These are phyloP conservation scores for Fistularia tabacaria DNA, from an alignment of 2,797 vertebrate species.

Conservation along the genomic window DNA sequence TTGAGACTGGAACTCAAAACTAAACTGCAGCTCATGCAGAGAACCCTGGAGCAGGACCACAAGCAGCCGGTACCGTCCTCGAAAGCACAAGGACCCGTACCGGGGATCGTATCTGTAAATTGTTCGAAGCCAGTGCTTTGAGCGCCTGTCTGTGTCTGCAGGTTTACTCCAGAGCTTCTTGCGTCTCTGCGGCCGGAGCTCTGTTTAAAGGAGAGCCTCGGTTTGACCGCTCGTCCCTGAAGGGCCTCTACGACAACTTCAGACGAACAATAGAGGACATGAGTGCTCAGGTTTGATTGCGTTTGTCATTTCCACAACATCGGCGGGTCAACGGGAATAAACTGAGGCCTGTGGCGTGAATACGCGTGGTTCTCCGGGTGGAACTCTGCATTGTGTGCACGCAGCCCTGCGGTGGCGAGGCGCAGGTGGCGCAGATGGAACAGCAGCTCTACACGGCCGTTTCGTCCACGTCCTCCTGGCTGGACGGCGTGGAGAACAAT, in stretches of 20 bases:
- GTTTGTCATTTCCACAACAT: not conserved
- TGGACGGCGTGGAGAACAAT: constrained; percentile 87
- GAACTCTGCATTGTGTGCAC: not conserved
- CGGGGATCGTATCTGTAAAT: not conserved
- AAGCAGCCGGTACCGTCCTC: constrained; percentile 79
- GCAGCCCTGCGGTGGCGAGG: constrained; percentile 67
- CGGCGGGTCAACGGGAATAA: not conserved
- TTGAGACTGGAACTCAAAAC: constrained; percentile 86
- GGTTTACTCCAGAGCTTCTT: constrained; percentile 83
- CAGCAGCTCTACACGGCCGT: constrained; percentile 87
- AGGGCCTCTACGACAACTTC: constrained; percentile 78
- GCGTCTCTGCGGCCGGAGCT: constrained; percentile 73
- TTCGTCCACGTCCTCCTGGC: constrained; percentile 85
- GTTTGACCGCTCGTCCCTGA: constrained; percentile 76
- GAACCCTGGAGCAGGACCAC: constrained; percentile 85
- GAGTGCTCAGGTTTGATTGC: constrained; percentile 58
- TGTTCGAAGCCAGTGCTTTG: not conserved
- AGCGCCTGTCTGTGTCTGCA: constrained; percentile 32
- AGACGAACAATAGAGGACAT: constrained; percentile 81
- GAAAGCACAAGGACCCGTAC: not conserved
- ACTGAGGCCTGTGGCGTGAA: too few species aligned
- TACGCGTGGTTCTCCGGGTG: too few species aligned
- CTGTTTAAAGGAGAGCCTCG: constrained; percentile 79
- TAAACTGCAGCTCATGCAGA: constrained; percentile 86
- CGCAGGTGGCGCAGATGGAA: constrained; percentile 75